Percentiles rank a stretch among this genome's conserved stretches.
Evolutionary conservation across 1,140 invertebrate genomes (phyloP).

Genomic region (Microplitis demolitor): DNA sequence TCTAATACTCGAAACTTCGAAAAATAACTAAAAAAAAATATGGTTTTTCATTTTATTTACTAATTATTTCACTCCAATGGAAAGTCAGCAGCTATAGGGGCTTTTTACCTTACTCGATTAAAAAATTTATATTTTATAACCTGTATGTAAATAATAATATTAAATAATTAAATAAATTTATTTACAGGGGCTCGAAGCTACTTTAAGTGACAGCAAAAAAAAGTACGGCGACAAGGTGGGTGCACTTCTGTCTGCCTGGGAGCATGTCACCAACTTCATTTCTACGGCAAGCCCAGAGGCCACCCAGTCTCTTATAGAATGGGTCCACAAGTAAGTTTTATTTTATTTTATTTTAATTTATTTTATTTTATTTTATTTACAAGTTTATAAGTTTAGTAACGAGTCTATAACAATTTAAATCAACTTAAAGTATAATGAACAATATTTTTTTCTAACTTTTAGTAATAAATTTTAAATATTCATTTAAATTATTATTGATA

Average conservation of each 20-base stretch:
- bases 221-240: conserved; percentile 65
- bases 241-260: conserved; percentile 65
- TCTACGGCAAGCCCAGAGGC: conserved; percentile 57
- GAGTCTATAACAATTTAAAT: not conserved
- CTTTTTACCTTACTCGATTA: no score
- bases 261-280: conserved; percentile 63
- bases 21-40: no score
- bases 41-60: no score
- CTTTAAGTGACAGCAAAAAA: conserved; percentile 63
- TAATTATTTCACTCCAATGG: no score
- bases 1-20: no score
- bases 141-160: no score
- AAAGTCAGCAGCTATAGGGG: no score
- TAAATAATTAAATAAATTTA: conserved; percentile 17
- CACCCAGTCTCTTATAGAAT: conserved; percentile 62
- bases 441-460: no score
- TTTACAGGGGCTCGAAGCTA: conserved; percentile 62
- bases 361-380: not conserved
- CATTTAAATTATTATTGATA: no score
- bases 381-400: not conserved
- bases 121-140: not conserved
- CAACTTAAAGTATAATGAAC: no score
- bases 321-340: conserved; percentile 60
- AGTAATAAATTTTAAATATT: no score
- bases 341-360: not conserved